phyloP scores from a whole-genome alignment of 2,113 vertebrate species.

The Patagioenas fasciata region DNA sequence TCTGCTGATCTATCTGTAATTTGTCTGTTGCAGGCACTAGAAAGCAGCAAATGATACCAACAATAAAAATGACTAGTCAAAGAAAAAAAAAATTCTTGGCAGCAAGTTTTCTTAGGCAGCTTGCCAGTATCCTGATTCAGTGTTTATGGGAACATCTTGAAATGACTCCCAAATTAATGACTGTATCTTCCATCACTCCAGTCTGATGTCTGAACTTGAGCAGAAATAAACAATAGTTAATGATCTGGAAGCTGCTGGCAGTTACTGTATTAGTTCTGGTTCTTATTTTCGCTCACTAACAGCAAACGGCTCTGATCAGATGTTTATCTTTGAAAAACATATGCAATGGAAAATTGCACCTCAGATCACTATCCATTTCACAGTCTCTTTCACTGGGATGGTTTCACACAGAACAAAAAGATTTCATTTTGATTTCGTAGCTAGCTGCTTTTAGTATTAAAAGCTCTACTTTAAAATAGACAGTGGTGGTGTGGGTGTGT shows the following conservation, averaged over 20 bases:
- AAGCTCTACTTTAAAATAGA: not conserved
- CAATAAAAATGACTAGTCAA: constrained; percentile 35
- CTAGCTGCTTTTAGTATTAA: not conserved
- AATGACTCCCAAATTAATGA: constrained; percentile 69
- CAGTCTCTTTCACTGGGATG: not conserved
- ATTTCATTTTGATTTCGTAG: constrained; percentile 21
- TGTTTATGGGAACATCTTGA: constrained; percentile 85
- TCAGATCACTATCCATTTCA: constrained; percentile 18
- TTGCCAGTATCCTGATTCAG: constrained; percentile 75
- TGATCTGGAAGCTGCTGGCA: constrained; percentile 70
- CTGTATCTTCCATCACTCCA: constrained; percentile 61
- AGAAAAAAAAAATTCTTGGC: constrained; percentile 1
- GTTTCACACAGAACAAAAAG: not conserved
- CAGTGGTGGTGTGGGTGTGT: not conserved
- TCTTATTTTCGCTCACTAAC: constrained; percentile 61
- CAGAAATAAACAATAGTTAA: constrained; percentile 74
- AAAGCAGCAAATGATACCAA: constrained; percentile 75
- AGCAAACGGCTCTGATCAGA: constrained; percentile 56
- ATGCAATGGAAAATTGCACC: constrained; percentile 49
- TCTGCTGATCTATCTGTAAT: not conserved
- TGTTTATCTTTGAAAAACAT: constrained; percentile 55
- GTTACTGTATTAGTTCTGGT: constrained; percentile 56
- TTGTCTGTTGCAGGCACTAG: constrained; percentile 30
- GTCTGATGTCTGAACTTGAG: constrained; percentile 69
- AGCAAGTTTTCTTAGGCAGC: constrained; percentile 35